Evolutionary conservation across 2,888 invertebrate species (phyloP).

Genomic region (Campoplex nolae): DNA sequence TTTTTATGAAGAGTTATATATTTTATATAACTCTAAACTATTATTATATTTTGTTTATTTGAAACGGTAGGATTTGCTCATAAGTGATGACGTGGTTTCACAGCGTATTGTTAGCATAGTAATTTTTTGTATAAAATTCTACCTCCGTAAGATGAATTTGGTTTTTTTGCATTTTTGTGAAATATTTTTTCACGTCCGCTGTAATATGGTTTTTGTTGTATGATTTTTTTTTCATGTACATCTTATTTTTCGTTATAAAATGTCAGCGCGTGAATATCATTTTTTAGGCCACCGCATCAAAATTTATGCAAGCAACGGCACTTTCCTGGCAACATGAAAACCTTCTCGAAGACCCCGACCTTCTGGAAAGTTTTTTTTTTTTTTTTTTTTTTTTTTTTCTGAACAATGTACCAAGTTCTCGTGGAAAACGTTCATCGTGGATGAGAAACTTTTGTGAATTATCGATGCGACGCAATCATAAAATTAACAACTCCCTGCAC

Average conservation of each 20-base stretch:
- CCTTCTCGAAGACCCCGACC: not conserved
- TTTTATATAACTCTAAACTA: too few species aligned
- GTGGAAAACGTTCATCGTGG: slow-evolving; percentile 26
- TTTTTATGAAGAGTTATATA: not conserved
- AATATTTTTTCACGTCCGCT: not conserved
- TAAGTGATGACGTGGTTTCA: too few species aligned
- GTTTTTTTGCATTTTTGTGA: not conserved
- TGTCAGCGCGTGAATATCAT: not conserved
- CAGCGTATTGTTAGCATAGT: too few species aligned
- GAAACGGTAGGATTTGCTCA: too few species aligned
- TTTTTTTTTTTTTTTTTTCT: slow-evolving; percentile 24
- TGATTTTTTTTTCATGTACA: not conserved
- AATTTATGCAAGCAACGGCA: not conserved
- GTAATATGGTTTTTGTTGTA: not conserved
- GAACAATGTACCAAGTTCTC: not conserved
- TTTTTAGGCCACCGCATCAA: not conserved
- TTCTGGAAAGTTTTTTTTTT: slow-evolving; percentile 19
- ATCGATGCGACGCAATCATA: slow-evolving; percentile 42
- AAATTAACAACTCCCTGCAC: slow-evolving; percentile 41
- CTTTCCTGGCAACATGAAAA: not conserved
- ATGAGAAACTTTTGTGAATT: slow-evolving; percentile 48
- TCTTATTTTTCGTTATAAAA: not conserved
- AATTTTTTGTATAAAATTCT: too few species aligned
- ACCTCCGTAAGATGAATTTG: not conserved
- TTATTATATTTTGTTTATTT: too few species aligned